Evolutionary conservation across 2,888 invertebrate species (phyloP).

Genomic region (Nasonovia ribisnigri): DNA sequence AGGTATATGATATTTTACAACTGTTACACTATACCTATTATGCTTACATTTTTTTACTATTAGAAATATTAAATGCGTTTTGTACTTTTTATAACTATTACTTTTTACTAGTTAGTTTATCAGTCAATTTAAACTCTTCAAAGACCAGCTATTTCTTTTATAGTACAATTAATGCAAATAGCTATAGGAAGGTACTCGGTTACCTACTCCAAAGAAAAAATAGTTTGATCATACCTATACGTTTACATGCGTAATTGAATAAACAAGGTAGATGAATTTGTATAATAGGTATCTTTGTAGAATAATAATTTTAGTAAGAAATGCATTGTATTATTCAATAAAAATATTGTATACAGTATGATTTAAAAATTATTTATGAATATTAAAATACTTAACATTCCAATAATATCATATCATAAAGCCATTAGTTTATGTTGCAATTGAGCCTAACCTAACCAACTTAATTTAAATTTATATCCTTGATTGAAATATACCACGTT

Average conservation of each 20-base stretch:
- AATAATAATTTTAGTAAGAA: background rate
- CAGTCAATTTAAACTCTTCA: background rate
- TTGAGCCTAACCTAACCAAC: background rate
- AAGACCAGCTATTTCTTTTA: background rate
- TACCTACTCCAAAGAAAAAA: background rate
- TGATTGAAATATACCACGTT: background rate
- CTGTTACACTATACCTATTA: background rate
- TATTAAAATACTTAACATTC: background rate
- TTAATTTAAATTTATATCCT: background rate
- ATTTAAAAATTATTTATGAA: background rate
- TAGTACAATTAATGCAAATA: background rate
- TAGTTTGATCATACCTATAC: background rate
- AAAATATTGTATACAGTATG: background rate
- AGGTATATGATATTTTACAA: too few relatives aligned
- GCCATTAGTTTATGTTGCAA: background rate
- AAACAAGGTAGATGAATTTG: background rate
- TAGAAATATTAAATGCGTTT: background rate
- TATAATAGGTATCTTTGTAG: background rate
- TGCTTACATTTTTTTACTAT: background rate
- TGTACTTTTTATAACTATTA: background rate
- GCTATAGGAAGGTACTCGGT: background rate
- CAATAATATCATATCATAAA: background rate
- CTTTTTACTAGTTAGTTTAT: background rate
- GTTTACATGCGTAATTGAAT: background rate
- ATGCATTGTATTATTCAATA: background rate